Conservation (phyloP, 2,797 vertebrate genomes). For the Brachymystax lenok region DNA sequence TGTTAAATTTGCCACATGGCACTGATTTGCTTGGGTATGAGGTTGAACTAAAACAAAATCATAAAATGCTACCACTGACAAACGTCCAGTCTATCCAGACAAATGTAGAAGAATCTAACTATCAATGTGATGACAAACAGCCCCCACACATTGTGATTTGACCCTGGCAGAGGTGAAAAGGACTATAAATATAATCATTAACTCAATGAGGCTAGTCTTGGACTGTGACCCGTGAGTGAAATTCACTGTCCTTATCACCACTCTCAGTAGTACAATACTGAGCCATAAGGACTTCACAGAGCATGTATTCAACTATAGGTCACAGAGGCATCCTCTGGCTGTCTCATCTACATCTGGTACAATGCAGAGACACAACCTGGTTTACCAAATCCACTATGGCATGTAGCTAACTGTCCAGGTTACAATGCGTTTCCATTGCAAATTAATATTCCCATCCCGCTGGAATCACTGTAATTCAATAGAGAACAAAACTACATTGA, state of each 20-base stretch:
- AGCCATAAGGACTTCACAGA: background rate
- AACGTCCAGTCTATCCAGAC: background rate
- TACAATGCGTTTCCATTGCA: background rate
- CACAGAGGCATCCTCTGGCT: background rate
- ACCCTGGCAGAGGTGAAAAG: constrained; percentile 19
- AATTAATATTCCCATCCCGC: background rate
- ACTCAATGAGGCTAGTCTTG: constrained; percentile 47
- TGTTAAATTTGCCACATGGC: background rate
- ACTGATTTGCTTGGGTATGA: too few species aligned
- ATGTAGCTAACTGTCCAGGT: background rate
- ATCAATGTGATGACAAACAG: background rate
- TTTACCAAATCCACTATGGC: background rate
- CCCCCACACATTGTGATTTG: background rate
- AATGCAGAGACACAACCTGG: too few species aligned
- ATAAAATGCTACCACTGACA: background rate
- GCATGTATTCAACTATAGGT: background rate
- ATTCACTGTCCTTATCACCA: constrained; percentile 58
- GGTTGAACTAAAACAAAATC: background rate
- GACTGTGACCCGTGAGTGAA: constrained; percentile 66
- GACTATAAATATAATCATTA: constrained; percentile 65
- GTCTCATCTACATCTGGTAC: background rate
- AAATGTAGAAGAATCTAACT: background rate
- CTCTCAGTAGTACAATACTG: constrained; percentile 21
- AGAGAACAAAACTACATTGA: constrained; percentile 1
- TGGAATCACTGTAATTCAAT: background rate